Evolutionary conservation across 2,888 invertebrate genomes (phyloP), one percentile per base, ranked within the genome.

Genomic region (Vannuccia rotundouncinata): DNA sequence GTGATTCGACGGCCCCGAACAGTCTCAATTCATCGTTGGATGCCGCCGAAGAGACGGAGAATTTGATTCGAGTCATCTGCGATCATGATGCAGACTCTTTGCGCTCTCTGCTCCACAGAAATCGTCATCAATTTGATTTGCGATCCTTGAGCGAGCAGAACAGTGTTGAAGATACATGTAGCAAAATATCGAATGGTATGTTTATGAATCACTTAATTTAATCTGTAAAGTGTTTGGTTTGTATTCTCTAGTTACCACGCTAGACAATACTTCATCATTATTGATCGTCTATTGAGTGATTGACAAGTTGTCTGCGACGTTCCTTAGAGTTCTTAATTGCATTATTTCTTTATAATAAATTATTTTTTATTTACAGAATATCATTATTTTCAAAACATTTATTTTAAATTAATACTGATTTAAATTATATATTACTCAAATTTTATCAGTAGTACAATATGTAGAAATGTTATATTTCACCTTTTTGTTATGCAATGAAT

Each of bases 21-120:
- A 66, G 66, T 22, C 66, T 66, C 17, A 66, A 66, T 27, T 66
- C 66, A 5, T 66, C 66, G 66, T 27, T 66, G 22, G 66, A 66
- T 22, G 66, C 2, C 17, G 66, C 66, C 10, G 66, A 66, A 27
- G 66, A 66, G 66, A 22, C 66, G 5, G 66, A 66, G 66, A 66
- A 66, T 22, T 27, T 66, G 66, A 2, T 66, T 22, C 10, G 66
- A 27, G 66, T 66, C 17, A 66, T 66, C 25, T 66, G 66, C 66
- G 66, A 66, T 27, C 5, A 66, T 5, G 66, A 66, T 66, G 66
- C 25, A 27, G 66, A 66, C 66, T 17, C 66, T 2, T 22, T 66
- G 66, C 66, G 66, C 17, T 5, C 66, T 22, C 5, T 66, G 10
- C 66, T 66, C 17, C 66, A 66, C 22, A 17, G 66, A 27, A 66